A percentile compares a stretch with the other conserved stretches of the same genome.
Conservation (phyloP, 2,797 vertebrate genomes). For the Emydoidea blandingii region DNA sequence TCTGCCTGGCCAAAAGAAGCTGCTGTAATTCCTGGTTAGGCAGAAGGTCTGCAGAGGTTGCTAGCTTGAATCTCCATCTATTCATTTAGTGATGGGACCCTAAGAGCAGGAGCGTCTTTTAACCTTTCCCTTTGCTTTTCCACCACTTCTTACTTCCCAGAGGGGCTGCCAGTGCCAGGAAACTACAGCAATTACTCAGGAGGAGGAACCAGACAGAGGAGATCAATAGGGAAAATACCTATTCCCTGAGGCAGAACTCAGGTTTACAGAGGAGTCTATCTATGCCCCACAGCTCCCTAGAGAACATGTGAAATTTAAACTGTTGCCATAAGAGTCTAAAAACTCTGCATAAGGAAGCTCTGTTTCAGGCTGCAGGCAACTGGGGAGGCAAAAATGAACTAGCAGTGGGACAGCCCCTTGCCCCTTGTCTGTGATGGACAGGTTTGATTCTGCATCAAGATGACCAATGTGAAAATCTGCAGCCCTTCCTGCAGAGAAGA, state of each 20-base stretch:
- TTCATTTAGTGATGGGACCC: not conserved
- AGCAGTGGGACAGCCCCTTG: not conserved
- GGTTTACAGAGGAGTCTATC: constrained; percentile 2
- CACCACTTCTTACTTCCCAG: not conserved
- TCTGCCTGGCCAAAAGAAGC: not conserved
- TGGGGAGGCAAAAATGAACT: not conserved
- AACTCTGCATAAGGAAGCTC: not conserved
- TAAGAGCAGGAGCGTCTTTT: not conserved
- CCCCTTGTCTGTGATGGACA: not conserved
- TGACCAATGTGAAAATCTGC: not conserved
- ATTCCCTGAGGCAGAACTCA: not conserved
- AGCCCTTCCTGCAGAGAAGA: not conserved
- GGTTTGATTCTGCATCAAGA: not conserved
- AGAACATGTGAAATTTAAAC: not conserved
- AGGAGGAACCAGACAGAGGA: not conserved
- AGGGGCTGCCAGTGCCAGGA: not conserved
- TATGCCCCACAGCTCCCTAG: not conserved
- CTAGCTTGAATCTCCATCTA: not conserved
- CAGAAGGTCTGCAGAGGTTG: not conserved
- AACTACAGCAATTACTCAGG: not conserved
- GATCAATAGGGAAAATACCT: not conserved
- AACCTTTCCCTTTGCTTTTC: not conserved
- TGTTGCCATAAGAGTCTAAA: not conserved
- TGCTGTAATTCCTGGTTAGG: accelerated
- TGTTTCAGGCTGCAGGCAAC: not conserved